phyloP scores from a whole-genome alignment of 1,140 invertebrate species.

The Sarcophaga peregrina region DNA sequence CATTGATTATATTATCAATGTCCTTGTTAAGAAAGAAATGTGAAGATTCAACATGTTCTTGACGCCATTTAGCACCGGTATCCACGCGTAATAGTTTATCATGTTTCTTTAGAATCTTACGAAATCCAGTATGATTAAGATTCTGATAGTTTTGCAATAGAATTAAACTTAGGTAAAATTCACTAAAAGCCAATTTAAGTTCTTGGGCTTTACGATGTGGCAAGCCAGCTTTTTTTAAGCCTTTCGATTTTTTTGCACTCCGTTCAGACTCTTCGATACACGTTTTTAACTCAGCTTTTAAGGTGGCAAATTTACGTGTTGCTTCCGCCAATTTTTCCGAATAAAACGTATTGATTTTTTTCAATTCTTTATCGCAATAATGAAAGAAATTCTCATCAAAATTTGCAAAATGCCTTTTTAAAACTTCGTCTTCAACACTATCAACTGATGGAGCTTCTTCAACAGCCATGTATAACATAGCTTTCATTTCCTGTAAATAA shows the following conservation, averaged over 20 bases:
- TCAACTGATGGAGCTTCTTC: constrained; percentile 90
- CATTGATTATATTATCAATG: constrained; percentile 94
- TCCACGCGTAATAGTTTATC: constrained; percentile 83
- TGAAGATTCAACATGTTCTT: constrained; percentile 91
- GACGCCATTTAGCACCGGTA: constrained; percentile 87
- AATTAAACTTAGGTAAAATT: constrained; percentile 98
- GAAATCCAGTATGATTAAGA: constrained; percentile 98
- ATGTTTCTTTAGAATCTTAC: constrained; percentile 99
- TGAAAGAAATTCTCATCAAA: constrained; percentile 97
- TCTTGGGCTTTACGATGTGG: constrained; percentile 83
- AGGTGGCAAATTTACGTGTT: constrained; percentile 90
- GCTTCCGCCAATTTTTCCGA: constrained; percentile 98
- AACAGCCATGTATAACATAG: constrained; percentile 87
- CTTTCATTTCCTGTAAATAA: constrained; percentile 86
- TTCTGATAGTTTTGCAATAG: constrained; percentile 92
- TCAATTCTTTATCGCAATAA: constrained; percentile 93
- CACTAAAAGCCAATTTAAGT: constrained; percentile 97
- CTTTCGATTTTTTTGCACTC: constrained; percentile 69
- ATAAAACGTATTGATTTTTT: constrained; percentile 98
- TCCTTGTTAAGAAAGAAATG: constrained; percentile 98
- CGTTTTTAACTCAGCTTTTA: constrained; percentile 89
- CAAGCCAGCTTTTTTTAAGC: constrained; percentile 69
- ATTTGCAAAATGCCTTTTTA: constrained; percentile 90
- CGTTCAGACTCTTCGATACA: constrained; percentile 76
- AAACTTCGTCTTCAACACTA: constrained; percentile 86